Evolutionary conservation across 2,888 invertebrate genomes (phyloP).

Genomic region (Saturnia pavonia): DNA sequence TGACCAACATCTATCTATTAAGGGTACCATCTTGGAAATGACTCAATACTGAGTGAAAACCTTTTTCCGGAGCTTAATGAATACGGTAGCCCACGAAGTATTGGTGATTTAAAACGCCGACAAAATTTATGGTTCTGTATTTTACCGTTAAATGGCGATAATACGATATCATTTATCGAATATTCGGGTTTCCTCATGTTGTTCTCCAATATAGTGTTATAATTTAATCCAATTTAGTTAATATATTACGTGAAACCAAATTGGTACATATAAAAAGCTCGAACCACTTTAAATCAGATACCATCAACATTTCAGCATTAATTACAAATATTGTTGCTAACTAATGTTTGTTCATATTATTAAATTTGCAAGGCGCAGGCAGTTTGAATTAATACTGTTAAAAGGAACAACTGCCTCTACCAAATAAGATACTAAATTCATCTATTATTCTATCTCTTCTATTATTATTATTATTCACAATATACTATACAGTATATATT

Average conservation of each 20-base stretch:
- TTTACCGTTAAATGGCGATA: neutral
- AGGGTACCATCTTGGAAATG: neutral
- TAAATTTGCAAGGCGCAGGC: too few species aligned
- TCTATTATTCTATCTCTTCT: too few species aligned
- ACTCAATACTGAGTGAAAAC: too few species aligned
- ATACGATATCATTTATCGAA: neutral
- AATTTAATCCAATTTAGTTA: neutral
- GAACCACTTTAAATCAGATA: neutral
- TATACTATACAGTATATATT: too few species aligned
- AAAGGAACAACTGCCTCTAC: too few species aligned
- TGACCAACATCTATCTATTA: neutral
- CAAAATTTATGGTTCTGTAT: neutral
- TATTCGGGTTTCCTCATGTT: neutral
- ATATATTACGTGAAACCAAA: neutral
- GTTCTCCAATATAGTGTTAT: too few species aligned
- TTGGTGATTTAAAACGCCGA: neutral
- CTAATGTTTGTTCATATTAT: too few species aligned
- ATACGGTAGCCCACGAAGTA: neutral
- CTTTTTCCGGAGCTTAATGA: too few species aligned
- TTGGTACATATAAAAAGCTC: neutral
- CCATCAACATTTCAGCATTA: neutral
- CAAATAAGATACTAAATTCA: too few species aligned
- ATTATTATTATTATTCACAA: too few species aligned
- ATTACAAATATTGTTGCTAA: neutral
- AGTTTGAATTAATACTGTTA: too few species aligned